phyloP scores from a whole-genome alignment of 2,888 invertebrate genomes.

The Hymenopus coronatus region DNA sequence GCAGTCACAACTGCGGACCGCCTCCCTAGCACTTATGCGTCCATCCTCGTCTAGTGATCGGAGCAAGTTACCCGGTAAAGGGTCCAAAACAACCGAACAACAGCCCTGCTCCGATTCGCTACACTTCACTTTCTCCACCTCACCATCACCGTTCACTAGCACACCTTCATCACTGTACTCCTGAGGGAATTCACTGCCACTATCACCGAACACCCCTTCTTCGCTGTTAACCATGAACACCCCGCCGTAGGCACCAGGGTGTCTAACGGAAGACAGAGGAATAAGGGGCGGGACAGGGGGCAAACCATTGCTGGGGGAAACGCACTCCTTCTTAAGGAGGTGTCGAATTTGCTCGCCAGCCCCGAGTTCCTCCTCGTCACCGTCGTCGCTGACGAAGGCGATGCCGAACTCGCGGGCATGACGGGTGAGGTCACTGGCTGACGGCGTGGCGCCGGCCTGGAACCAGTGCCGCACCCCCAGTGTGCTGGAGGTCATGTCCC shows the following conservation, averaged over 20 bases:
- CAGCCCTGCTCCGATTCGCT: conserved; percentile 39
- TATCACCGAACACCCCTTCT: conserved; percentile 22
- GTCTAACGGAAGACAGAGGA: conserved; percentile 8
- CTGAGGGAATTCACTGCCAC: conserved; percentile 7
- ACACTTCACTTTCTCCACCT: not conserved
- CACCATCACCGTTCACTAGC: conserved; percentile 5
- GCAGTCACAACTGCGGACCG: conserved; percentile 20
- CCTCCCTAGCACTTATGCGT: conserved; percentile 22
- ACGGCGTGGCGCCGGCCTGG: not conserved
- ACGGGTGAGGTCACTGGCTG: conserved; percentile 22
- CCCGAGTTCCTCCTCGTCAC: conserved; percentile 14
- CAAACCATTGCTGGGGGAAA: not conserved
- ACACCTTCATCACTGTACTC: conserved; percentile 11
- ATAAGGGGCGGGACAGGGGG: conserved; percentile 28
- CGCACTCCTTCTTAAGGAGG: conserved; percentile 23
- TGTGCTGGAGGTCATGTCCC: conserved; percentile 33
- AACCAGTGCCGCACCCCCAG: conserved; percentile 33
- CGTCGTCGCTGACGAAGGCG: conserved; percentile 33
- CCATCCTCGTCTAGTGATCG: conserved; percentile 32
- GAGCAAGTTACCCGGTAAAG: conserved; percentile 32
- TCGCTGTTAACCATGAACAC: conserved; percentile 30
- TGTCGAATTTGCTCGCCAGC: not conserved
- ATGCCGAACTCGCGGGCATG: conserved; percentile 34
- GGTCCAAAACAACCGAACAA: conserved; percentile 35
- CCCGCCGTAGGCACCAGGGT: conserved; percentile 22